A percentile compares a stretch with the other conserved stretches of the same genome.
Evolutionary conservation across 2,888 invertebrate genomes (phyloP).

Genomic region (Oxyteleia sp.): DNA sequence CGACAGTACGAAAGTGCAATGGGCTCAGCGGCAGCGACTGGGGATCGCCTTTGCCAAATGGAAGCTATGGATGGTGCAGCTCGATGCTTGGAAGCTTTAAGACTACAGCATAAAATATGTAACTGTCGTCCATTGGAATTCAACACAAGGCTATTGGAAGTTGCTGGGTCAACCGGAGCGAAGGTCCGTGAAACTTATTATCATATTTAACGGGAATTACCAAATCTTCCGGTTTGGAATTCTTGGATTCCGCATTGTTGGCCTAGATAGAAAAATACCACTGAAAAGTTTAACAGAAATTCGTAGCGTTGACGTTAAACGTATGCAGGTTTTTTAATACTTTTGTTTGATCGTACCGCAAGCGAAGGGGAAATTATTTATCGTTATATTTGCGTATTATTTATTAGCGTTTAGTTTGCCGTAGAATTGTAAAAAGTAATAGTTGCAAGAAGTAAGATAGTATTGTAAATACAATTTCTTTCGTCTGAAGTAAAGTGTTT

Average conservation of each 20-base stretch:
- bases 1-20: conserved; percentile 96
- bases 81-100: conserved; percentile 91
- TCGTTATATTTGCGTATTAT: neutral
- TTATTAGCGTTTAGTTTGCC: neutral
- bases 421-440: neutral
- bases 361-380: neutral
- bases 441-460: too few relatives aligned
- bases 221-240: conserved; percentile 12
- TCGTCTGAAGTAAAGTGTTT: too few relatives aligned
- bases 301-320: neutral
- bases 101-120: conserved; percentile 94
- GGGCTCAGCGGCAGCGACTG: conserved; percentile 93
- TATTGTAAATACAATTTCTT: too few relatives aligned
- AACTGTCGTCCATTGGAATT: conserved; percentile 95
- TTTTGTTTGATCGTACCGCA: neutral
- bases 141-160: conserved; percentile 94
- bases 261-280: conserved; percentile 10
- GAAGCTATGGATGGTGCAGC: conserved; percentile 93
- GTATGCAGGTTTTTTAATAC: neutral
- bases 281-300: neutral
- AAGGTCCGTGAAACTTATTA: conserved; percentile 89
- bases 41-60: conserved; percentile 95
- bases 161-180: conserved; percentile 95
- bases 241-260: neutral
- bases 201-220: conserved; percentile 36